Percentiles rank a stretch among this genome's conserved stretches.
phyloP scores from a whole-genome alignment of 2,888 invertebrate genomes.

The Enchytraeus crypticus region DNA sequence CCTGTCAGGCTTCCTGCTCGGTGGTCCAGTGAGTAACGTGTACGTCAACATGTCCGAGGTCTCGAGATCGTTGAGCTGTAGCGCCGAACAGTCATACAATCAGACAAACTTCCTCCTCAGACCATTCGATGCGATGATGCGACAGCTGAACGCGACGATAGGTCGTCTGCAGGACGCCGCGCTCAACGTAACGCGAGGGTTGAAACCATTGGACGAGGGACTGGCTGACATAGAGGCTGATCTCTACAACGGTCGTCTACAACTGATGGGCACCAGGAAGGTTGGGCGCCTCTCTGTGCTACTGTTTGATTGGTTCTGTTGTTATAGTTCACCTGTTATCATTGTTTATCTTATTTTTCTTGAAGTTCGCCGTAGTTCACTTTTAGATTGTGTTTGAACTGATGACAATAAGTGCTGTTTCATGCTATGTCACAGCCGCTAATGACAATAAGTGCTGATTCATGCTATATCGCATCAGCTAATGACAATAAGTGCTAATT shows the following conservation, averaged over 20 bases:
- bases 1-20: conserved; percentile 26
- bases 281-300: conserved; percentile 10
- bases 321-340: no score
- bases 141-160: conserved; percentile 26
- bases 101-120: conserved; percentile 27
- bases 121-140: conserved; percentile 29
- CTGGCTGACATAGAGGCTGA: conserved; percentile 20
- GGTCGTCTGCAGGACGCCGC: conserved; percentile 22
- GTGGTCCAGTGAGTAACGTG: conserved; percentile 27
- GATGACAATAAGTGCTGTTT: no score
- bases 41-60: conserved; percentile 26
- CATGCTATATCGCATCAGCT: no score
- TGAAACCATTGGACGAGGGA: conserved; percentile 22
- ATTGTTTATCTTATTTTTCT: no score
- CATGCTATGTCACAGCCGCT: no score
- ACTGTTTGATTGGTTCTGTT: no score
- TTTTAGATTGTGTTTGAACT: no score
- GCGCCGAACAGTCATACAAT: conserved; percentile 27
- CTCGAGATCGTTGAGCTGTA: conserved; percentile 26
- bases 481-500: no score
- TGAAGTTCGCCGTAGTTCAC: no score
- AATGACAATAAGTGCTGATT: no score
- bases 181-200: conserved; percentile 18
- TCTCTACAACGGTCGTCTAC: conserved; percentile 17
- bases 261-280: conserved; percentile 22